Percentiles rank a stretch among this genome's conserved stretches.
Evolutionary conservation across 2,113 vertebrate species (phyloP).

Genomic region (Lasiurus cinereus): DNA sequence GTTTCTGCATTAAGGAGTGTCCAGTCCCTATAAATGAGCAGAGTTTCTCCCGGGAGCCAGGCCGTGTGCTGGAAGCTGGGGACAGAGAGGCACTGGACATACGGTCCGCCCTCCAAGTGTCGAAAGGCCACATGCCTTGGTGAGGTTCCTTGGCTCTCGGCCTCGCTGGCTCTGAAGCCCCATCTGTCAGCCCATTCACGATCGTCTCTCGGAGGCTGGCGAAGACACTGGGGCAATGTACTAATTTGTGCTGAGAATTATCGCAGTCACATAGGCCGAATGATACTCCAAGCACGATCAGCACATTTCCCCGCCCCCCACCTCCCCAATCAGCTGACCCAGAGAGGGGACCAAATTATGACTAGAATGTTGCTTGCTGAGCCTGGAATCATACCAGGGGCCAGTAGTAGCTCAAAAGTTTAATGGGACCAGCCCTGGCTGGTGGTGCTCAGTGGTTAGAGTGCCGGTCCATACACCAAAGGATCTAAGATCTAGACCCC

Average conservation of each 20-base stretch:
- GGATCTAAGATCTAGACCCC: too few species aligned
- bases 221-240: conserved; percentile 1
- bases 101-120: not conserved
- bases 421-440: not conserved
- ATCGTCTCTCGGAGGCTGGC: not conserved
- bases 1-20: not conserved
- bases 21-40: conserved; percentile 26
- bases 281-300: not conserved
- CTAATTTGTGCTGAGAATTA: conserved; percentile 40
- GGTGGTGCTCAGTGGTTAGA: too few species aligned
- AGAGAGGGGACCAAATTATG: not conserved
- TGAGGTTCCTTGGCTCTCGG: not conserved
- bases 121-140: not conserved
- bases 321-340: not conserved
- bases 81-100: not conserved
- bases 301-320: not conserved
- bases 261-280: not conserved
- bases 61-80: not conserved
- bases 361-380: conserved; percentile 21
- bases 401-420: conserved; percentile 1
- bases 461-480: too few species aligned
- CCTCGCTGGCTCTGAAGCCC: conserved; percentile 16
- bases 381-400: not conserved
- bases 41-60: not conserved
- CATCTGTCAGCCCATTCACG: not conserved